These are phyloP conservation scores for Rhagoletis pomonella DNA, from an alignment of 1,140 invertebrate genomes.

Conservation along the genomic window DNA sequence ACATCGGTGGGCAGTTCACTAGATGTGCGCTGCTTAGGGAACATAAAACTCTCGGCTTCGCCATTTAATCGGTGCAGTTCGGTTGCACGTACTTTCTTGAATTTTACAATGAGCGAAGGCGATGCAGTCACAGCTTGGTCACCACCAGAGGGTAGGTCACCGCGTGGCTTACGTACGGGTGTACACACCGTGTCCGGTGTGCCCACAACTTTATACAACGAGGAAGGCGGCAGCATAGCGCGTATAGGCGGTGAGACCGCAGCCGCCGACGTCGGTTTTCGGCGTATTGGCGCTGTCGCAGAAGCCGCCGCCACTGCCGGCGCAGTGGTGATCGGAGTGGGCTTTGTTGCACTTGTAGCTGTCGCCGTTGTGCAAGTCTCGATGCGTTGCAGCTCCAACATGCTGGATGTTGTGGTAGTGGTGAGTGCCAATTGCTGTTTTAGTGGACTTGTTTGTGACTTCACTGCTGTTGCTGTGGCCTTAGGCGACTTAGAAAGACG, in stretches of 20 bases:
- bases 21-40: slow-evolving; percentile 79
- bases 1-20: slow-evolving; percentile 73
- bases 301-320: slow-evolving; percentile 9
- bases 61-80: slow-evolving; percentile 85
- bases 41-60: slow-evolving; percentile 90
- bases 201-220: slow-evolving; percentile 69
- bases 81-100: slow-evolving; percentile 82
- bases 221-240: slow-evolving; percentile 69
- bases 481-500: slow-evolving; percentile 58
- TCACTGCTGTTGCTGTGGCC: slow-evolving; percentile 43
- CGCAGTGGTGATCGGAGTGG: slow-evolving; percentile 53
- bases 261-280: slow-evolving; percentile 62
- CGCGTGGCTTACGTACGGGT: slow-evolving; percentile 59
- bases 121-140: slow-evolving; percentile 62
- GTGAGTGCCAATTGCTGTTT: slow-evolving; percentile 54
- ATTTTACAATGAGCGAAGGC: slow-evolving; percentile 81
- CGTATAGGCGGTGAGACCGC: slow-evolving; percentile 67
- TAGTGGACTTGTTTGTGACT: slow-evolving; percentile 52
- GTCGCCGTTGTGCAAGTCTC: slow-evolving; percentile 57
- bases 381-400: slow-evolving; percentile 29
- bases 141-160: slow-evolving; percentile 56
- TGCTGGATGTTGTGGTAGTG: slow-evolving; percentile 43
- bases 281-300: slow-evolving; percentile 55
- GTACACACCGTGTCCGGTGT: slow-evolving; percentile 62
- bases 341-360: slow-evolving; percentile 56